Evolutionary conservation across 2,113 vertebrate genomes (phyloP), one percentile per base, ranked within the genome.

Genomic region (Ranitomeya variabilis): DNA sequence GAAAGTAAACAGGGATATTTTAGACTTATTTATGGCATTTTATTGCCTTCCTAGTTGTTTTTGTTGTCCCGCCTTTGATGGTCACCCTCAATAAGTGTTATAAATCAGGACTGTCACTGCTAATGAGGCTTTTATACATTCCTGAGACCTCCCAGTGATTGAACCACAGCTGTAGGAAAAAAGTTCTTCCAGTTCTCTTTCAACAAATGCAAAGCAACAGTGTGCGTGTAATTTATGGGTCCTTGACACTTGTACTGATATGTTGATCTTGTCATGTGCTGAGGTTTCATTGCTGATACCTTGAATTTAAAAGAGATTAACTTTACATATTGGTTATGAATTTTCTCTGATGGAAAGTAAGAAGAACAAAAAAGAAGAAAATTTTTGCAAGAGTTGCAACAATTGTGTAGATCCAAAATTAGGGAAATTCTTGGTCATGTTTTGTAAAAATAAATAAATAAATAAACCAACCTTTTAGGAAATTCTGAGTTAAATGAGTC

Each of bases 51-150:
- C 84, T 51, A 26, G 54, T 64, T 83, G 2, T 54, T 83, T 77
- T 85, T 14, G 82, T 81, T 66, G 78, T 9, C 55, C 0, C 85
- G 51, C 77, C 60, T 82, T 55, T 16, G 52, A 85, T 90, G 81
- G 23, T 81, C 89, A 8, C 1, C 59, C 21, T 67, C 80, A 45
- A 7, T 74, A 13, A 14, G 88, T 87, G 21, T 45, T 31, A 89
- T 85, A 91, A 90, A 91, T 89, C 85, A 62, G 67, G 77, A 21
- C 21, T 90, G 88, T 31, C 89, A 67, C 88, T 89, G 80, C 84
- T 90, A 90, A 90, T 85, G 52, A 90, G 66, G 37, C 54, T 89
- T 85, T 89, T 60, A 92, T 89, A 67, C 79, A 90, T 88, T 31
- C 57, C 85, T 54, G 52, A 89, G 91, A 88, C 71, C 76, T 79